A percentile compares a stretch with the other conserved stretches of the same genome.
Conservation (phyloP, 1,140 invertebrate genomes). For the Drosophila mauritiana region DNA sequence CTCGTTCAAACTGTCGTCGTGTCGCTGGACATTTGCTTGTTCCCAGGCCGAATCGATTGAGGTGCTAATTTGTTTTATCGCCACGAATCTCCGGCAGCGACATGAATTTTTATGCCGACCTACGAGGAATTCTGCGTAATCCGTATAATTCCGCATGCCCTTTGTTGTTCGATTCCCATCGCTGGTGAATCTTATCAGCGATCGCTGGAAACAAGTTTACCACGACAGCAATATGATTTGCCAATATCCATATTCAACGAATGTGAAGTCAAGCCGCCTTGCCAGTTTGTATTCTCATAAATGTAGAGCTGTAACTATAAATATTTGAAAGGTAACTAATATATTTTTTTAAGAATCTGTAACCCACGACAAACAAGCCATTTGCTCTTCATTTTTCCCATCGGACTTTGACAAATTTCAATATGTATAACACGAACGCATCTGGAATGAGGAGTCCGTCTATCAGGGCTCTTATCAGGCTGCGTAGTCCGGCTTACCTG, state of each 20-base stretch:
- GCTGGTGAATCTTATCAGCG: constrained; percentile 31
- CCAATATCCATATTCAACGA: constrained; percentile 51
- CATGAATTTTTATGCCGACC: constrained; percentile 54
- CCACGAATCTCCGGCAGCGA: constrained; percentile 44
- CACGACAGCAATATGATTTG: constrained; percentile 22
- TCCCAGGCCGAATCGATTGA: constrained; percentile 25
- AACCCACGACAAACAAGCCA: neutral
- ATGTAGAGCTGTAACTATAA: neutral
- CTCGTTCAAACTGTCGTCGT: constrained; percentile 44
- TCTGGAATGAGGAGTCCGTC: constrained; percentile 4
- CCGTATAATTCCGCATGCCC: constrained; percentile 11
- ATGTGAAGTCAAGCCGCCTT: constrained; percentile 28
- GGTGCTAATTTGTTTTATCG: constrained; percentile 69
- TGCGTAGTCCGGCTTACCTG: constrained; percentile 59
- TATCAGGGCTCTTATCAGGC: constrained; percentile 51
- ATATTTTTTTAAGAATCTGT: no score
- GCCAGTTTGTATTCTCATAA: neutral
- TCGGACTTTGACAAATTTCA: constrained; percentile 26
- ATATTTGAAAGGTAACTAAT: no score
- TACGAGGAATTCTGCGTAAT: constrained; percentile 30
- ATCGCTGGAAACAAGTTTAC: constrained; percentile 47
- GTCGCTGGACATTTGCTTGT: constrained; percentile 2
- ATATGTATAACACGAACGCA: constrained; percentile 6
- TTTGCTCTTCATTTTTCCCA: neutral
- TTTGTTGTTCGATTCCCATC: constrained; percentile 32